Conservation (phyloP, 1,140 invertebrate genomes). For the Theocolax elegans region DNA sequence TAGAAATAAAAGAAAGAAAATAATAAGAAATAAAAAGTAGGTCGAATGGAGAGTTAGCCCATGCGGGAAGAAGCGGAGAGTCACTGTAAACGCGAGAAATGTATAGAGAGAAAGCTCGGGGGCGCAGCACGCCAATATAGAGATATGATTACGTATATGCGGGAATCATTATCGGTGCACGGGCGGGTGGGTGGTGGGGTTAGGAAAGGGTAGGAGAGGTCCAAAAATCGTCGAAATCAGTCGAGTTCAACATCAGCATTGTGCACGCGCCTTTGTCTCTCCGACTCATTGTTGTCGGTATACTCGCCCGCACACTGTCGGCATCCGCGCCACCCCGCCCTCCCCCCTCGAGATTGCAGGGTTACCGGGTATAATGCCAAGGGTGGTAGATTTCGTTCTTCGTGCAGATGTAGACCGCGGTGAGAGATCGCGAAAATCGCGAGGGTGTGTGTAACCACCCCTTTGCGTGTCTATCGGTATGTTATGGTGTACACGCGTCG, state of each 20-base stretch:
- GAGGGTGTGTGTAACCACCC: too few relatives aligned
- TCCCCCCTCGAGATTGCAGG: constrained; percentile 30
- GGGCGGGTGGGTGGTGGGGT: too few relatives aligned
- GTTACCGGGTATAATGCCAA: constrained; percentile 23
- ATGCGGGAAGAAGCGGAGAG: background rate
- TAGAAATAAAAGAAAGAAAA: too few relatives aligned
- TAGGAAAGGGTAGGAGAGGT: too few relatives aligned
- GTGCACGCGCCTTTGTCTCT: constrained; percentile 64
- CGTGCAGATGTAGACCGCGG: too few relatives aligned
- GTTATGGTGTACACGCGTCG: too few relatives aligned
- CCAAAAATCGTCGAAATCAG: constrained; percentile 68
- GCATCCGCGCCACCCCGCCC: constrained; percentile 39
- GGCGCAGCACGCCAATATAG: constrained; percentile 40
- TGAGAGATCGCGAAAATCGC: background rate
- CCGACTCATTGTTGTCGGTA: constrained; percentile 62
- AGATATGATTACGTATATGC: constrained; percentile 65
- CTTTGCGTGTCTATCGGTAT: too few relatives aligned
- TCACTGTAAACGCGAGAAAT: background rate
- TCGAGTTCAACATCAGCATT: constrained; percentile 68
- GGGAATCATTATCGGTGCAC: constrained; percentile 62
- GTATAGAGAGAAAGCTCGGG: background rate
- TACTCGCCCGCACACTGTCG: constrained; percentile 44
- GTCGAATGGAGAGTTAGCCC: background rate
- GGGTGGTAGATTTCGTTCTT: background rate
- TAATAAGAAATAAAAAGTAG: too few relatives aligned